Conservation (phyloP, 2,888 invertebrate species). For the Acronicta leporina region DNA sequence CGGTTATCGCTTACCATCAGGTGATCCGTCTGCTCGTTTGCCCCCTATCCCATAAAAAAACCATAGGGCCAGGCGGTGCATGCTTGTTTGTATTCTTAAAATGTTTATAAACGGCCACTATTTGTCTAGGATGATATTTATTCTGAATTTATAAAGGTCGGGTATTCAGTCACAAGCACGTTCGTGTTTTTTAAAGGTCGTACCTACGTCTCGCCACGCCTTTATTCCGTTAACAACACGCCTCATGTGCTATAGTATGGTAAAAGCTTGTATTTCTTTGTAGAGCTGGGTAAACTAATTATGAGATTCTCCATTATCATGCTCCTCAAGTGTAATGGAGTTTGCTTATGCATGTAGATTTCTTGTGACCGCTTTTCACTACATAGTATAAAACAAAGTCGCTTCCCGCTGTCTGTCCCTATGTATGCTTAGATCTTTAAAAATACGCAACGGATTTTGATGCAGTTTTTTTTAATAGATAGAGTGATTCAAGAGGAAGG, state of each 20-base stretch:
- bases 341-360: slow-evolving; percentile 16
- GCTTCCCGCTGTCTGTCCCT: no score
- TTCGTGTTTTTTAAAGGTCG: slow-evolving; percentile 23
- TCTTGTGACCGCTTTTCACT: slow-evolving; percentile 14
- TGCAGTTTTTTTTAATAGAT: no score
- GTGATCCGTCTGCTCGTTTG: no score
- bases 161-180: slow-evolving; percentile 27
- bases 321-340: slow-evolving; percentile 17
- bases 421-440: no score
- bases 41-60: no score
- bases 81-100: no score
- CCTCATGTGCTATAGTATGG: slow-evolving; percentile 23
- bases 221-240: slow-evolving; percentile 33
- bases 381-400: no score
- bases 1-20: no score
- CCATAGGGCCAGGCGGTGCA: no score
- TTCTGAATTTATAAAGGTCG: slow-evolving; percentile 16
- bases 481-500: no score
- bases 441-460: no score
- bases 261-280: slow-evolving; percentile 23
- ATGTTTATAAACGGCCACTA: background rate
- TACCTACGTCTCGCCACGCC: slow-evolving; percentile 21
- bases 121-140: slow-evolving; percentile 33
- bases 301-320: slow-evolving; percentile 24
- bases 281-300: slow-evolving; percentile 28